Base-by-base conservation (phyloP, 2,113 vertebrate species). In the Archocentrus centrarchus region DNA sequence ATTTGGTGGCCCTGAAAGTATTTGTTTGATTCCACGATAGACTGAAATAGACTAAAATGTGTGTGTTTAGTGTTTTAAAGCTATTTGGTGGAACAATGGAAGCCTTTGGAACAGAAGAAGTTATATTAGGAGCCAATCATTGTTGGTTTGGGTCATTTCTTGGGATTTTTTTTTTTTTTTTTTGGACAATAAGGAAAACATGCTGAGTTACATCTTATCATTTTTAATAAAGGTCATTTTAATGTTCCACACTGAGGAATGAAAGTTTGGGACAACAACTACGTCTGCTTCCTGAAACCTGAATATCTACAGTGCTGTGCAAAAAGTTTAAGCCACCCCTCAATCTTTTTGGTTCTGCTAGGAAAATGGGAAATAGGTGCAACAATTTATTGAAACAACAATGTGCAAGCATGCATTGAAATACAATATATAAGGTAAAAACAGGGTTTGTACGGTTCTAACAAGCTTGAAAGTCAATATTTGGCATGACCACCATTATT, bases 241-340 rank as follows among this genome's bases (percentile, higher is more conserved):
- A 53, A 73, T 32, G 44, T 73, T 73, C 41, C 41, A 70, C 66
- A 70, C 41, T 41, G 20, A 70, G 9, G 66, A 70, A 70, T 70
- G 22, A 70, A 70, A 50, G 66, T 50, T 27, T 73, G 66, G 44
- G 27, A 73, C 44, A 73, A 53, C 30, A 53, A 53, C 24, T 10
- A 15, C 18, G 44, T 53, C 47, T 53, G 44, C 66, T 53, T 20
- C 50, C 66, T 73, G 66, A 53, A 53, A 53, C 3, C 1, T 32
- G 53, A 73, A 73, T 32, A 20, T 73, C 66, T 32, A 73, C 11
- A 47, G 22, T 47, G 22, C 22, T 68, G 44, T 47, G 62, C 44
- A 27, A 47, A 68, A 11, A 14, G 24, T 3, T 3, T 11, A 39
- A 41, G 14, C 1, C 24, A 68, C 39, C 64, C 17, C 64, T 68